Conservation (phyloP, 2,113 vertebrate genomes). For the Phyllopteryx taeniolatus region DNA sequence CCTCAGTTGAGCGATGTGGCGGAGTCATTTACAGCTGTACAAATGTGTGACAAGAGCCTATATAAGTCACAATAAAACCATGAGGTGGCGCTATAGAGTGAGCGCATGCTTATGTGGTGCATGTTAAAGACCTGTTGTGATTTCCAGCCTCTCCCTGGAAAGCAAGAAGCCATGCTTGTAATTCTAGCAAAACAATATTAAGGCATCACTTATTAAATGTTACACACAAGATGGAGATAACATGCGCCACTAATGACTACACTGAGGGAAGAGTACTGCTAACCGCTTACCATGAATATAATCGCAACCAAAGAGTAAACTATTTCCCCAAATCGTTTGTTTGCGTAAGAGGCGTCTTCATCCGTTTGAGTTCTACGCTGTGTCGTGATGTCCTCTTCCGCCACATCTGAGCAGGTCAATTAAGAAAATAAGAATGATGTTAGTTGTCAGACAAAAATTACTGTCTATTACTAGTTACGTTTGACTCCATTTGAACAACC, state of each 20-base stretch:
- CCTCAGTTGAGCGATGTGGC: constrained; percentile 24
- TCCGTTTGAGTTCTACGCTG: constrained; percentile 13
- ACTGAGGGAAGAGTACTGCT: constrained; percentile 56
- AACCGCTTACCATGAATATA: constrained; percentile 55
- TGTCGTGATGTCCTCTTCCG: constrained; percentile 17
- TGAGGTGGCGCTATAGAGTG: constrained; percentile 42
- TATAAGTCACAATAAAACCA: constrained; percentile 32
- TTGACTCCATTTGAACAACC: too few species aligned
- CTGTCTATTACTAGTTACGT: too few species aligned
- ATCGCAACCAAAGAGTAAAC: constrained; percentile 47
- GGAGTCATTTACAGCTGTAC: constrained; percentile 16
- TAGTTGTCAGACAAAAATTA: neutral
- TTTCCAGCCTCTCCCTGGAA: constrained; percentile 12
- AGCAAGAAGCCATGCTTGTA: neutral
- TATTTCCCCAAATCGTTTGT: constrained; percentile 52
- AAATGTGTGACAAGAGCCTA: constrained; percentile 19
- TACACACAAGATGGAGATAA: constrained; percentile 64
- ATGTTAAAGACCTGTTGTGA: constrained; percentile 21
- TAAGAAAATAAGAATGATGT: neutral
- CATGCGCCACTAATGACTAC: constrained; percentile 70
- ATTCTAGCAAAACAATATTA: constrained; percentile 30
- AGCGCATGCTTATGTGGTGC: constrained; percentile 46
- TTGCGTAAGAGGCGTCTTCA: constrained; percentile 26
- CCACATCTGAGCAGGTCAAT: constrained; percentile 16
- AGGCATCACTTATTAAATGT: constrained; percentile 60